Evolutionary conservation across 2,888 invertebrate genomes (phyloP), one percentile per base, ranked within the genome.

Genomic region (Danaus chrysippus): DNA sequence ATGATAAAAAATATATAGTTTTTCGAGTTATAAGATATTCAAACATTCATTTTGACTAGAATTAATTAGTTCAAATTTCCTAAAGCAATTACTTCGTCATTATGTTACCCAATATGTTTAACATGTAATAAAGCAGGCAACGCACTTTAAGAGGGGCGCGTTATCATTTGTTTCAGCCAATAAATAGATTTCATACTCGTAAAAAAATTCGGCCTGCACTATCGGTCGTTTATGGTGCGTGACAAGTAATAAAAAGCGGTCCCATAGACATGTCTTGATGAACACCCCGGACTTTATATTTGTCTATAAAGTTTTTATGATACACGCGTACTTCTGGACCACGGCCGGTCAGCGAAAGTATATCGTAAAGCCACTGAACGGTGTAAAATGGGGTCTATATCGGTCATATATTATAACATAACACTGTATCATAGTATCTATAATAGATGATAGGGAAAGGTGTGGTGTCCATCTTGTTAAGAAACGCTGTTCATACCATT

Each of bases 221-320:
- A 87, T 89, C 74, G 72, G 71, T 68, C 83, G 85, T 90, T 90
- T 90, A 91, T 88, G 86, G 76, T 72, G 82, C 88, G 90, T 86
- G 84, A 89, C 90, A 87, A 78, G 89, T 83, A 87, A 87, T 91
- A 90, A 91, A 91, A 86, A 79, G 80, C 82, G 84, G 80, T 73
- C 77, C 83, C 84, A 88, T 87, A 86, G 86, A 82, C 79, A 84
- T 78, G 77, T 76, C 74, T 79, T 85, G 89, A 89, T 87, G 87
- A 87, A 84, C 84, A 81, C 82, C 79, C 80, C 78, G 79, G 78
- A 82, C 83, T 87, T 85, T 84, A 84, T 86, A 78, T 79, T 82
- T 81, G 83, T 78, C 84, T 80, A 84, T 88, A 86, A 86, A 84
- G 73, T 76, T 81, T 81, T 84, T 86, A 86, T 84, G 81, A 76